phyloP scores from a whole-genome alignment of 1,140 invertebrate species.

The silkworm (Bombyx mori) region ASM3026992v2 NC_085112.1:9320501-9321000 shows the following conservation, averaged over 20 bases:
- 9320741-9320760: slow-evolving; percentile 30
- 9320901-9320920: not conserved
- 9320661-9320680: slow-evolving; percentile 26
- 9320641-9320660: slow-evolving; percentile 44
- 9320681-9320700: slow-evolving; percentile 34
- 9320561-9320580: slow-evolving; percentile 45
- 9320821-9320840: too few species aligned
- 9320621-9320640: slow-evolving; percentile 60
- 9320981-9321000: too few species aligned
- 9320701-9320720: slow-evolving; percentile 66
- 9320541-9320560: slow-evolving; percentile 38
- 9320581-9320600: slow-evolving; percentile 19
- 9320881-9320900: too few species aligned
- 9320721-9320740: slow-evolving; percentile 43
- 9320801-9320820: slow-evolving; percentile 2
- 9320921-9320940: too few species aligned
- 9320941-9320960: too few species aligned
- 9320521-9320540: slow-evolving; percentile 20
- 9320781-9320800: slow-evolving; percentile 3
- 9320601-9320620: slow-evolving; percentile 55
- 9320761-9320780: slow-evolving; percentile 24
- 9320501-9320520: slow-evolving; percentile 1
- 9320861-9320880: too few species aligned
- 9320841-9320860: too few species aligned
- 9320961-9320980: too few species aligned